phyloP scores from a whole-genome alignment of 2,797 vertebrate genomes.

The Echiichthys vipera region DNA sequence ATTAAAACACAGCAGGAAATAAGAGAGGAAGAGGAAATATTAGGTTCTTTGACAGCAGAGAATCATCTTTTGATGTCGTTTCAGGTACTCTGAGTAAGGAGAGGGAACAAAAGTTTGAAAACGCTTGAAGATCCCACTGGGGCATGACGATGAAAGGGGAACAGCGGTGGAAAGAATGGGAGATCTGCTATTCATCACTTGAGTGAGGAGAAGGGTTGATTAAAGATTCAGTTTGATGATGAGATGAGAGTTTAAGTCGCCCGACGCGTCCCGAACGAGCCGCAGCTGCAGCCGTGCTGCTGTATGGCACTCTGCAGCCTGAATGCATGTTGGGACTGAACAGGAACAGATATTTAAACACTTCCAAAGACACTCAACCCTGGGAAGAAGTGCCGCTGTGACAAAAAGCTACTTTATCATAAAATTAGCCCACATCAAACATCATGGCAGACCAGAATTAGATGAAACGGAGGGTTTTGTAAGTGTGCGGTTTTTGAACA shows the following conservation, averaged over 20 bases:
- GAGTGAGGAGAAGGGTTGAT: constrained; percentile 36
- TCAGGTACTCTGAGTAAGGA: constrained; percentile 39
- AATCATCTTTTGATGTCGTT: constrained; percentile 39
- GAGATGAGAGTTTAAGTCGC: constrained; percentile 58
- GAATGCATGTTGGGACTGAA: constrained; percentile 18
- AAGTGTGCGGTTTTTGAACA: not conserved
- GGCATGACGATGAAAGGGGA: constrained; percentile 59
- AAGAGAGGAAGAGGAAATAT: constrained; percentile 10
- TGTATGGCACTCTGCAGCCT: constrained; percentile 9
- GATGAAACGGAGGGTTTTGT: not conserved
- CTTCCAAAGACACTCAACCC: constrained; percentile 13
- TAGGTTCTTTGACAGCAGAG: constrained; percentile 21
- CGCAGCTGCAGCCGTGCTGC: constrained; percentile 41
- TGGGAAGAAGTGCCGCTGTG: not conserved
- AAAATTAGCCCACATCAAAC: constrained; percentile 19
- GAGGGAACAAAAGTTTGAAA: constrained; percentile 55
- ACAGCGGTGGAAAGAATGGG: constrained; percentile 22
- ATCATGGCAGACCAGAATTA: not conserved
- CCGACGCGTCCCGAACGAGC: constrained; percentile 40
- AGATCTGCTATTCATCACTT: constrained; percentile 30
- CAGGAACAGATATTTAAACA: constrained; percentile 11
- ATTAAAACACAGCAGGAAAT: constrained; percentile 35
- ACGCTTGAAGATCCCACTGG: constrained; percentile 18
- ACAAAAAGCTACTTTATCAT: not conserved
- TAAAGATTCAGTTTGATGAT: constrained; percentile 67